Percentiles rank a stretch among this genome's conserved stretches.
Evolutionary conservation across 2,797 vertebrate species (phyloP).

Genomic region (Oreortyx pictus): DNA sequence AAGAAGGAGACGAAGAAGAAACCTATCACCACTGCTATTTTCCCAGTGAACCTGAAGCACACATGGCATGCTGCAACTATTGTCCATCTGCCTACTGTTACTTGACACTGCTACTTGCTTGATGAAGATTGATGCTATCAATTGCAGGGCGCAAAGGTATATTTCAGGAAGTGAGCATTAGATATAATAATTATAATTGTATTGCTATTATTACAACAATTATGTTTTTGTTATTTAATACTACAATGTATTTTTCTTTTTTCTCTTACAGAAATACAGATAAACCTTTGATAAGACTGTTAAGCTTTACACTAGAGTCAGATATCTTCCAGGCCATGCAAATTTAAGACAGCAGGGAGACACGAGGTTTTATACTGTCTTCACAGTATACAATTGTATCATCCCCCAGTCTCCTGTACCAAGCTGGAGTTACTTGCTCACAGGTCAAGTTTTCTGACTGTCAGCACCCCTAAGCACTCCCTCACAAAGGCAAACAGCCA

Average conservation of each 20-base stretch:
- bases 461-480: no score
- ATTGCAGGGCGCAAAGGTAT: neutral
- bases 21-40: rapidly evolving
- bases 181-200: neutral
- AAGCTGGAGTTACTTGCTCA: no score
- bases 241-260: neutral
- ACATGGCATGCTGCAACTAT: neutral
- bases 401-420: no score
- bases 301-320: neutral
- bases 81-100: rapidly evolving
- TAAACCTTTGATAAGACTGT: neutral
- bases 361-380: no score
- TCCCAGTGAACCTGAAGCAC: neutral
- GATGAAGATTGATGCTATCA: neutral
- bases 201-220: neutral
- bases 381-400: no score
- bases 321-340: neutral
- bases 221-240: neutral
- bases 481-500: no score
- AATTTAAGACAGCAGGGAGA: no score
- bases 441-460: no score
- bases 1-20: neutral
- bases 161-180: neutral
- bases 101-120: rapidly evolving
- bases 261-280: neutral